Evolutionary conservation across 2,888 invertebrate genomes (phyloP).

Genomic region (Clusia tigrina): DNA sequence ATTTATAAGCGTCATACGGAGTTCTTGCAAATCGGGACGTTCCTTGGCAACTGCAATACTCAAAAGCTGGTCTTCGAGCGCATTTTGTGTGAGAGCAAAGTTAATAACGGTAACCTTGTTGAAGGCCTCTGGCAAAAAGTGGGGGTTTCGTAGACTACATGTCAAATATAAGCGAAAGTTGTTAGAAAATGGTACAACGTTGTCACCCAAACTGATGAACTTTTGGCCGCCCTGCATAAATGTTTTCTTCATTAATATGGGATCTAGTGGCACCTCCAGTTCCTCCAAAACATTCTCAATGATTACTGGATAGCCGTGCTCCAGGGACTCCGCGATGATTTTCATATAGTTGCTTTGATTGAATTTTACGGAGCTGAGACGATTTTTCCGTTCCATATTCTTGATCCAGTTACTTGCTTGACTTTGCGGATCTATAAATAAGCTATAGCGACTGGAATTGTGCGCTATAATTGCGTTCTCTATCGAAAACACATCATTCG

Average conservation of each 20-base stretch:
- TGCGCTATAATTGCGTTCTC: slow-evolving; percentile 88
- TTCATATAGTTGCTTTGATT: slow-evolving; percentile 63
- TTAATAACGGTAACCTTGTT: slow-evolving; percentile 88
- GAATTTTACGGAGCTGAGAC: slow-evolving; percentile 59
- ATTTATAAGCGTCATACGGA: slow-evolving; percentile 79
- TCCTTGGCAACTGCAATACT: slow-evolving; percentile 90
- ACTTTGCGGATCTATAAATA: slow-evolving; percentile 91
- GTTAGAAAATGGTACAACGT: slow-evolving; percentile 78
- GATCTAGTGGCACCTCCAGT: slow-evolving; percentile 85
- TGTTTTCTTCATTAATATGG: slow-evolving; percentile 78
- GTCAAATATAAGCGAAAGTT: slow-evolving; percentile 87
- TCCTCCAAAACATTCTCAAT: slow-evolving; percentile 87
- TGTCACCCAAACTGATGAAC: slow-evolving; percentile 86
- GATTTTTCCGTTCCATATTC: slow-evolving; percentile 75
- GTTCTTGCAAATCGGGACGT: slow-evolving; percentile 86
- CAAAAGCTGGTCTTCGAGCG: slow-evolving; percentile 84
- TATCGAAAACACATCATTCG: slow-evolving; percentile 83
- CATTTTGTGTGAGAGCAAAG: slow-evolving; percentile 80
- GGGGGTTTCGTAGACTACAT: slow-evolving; percentile 87
- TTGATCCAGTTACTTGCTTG: slow-evolving; percentile 94
- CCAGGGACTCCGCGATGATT: slow-evolving; percentile 72
- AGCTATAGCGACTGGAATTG: slow-evolving; percentile 85
- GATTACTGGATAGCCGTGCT: slow-evolving; percentile 78
- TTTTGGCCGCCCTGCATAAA: slow-evolving; percentile 79
- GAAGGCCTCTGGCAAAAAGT: slow-evolving; percentile 86